phyloP scores from a whole-genome alignment of 2,888 invertebrate genomes.

The Drosophila borborema region DNA sequence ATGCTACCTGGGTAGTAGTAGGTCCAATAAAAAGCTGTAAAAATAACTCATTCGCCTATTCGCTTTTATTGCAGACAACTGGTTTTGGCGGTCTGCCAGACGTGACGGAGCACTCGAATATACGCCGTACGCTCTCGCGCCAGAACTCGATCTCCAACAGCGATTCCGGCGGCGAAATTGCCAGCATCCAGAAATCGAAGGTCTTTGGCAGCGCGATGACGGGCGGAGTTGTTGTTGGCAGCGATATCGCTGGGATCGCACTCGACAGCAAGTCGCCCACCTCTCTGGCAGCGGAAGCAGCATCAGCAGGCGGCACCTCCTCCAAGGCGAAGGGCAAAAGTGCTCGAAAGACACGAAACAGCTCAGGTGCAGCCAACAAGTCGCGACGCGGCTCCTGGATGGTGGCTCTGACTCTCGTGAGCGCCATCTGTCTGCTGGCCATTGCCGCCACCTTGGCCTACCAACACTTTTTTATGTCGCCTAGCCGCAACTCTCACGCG shows the following conservation, averaged over 20 bases:
- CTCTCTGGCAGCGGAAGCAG: conserved; percentile 52
- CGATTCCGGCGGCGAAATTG: conserved; percentile 84
- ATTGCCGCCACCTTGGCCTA: conserved; percentile 83
- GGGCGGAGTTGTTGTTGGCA: conserved; percentile 71
- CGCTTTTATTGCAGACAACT: conserved; percentile 79
- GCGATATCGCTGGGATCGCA: conserved; percentile 69
- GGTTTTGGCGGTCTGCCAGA: conserved; percentile 85
- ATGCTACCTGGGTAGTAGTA: conserved; percentile 48
- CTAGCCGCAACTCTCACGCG: conserved; percentile 85
- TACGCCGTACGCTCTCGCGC: conserved; percentile 84
- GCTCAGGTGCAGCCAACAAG: conserved; percentile 61
- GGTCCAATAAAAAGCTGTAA: conserved; percentile 12
- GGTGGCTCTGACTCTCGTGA: conserved; percentile 82
- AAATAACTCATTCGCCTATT: conserved; percentile 26
- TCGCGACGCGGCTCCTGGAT: conserved; percentile 82
- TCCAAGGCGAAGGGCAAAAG: conserved; percentile 65
- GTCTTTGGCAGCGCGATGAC: conserved; percentile 76
- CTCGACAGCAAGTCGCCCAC: conserved; percentile 78
- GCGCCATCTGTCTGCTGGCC: conserved; percentile 82
- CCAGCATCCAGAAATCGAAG: conserved; percentile 85
- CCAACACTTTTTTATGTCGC: conserved; percentile 84
- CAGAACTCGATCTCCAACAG: conserved; percentile 85
- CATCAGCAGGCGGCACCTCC: conserved; percentile 40
- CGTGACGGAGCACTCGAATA: conserved; percentile 85
- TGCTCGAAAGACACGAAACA: conserved; percentile 52